A percentile compares a stretch with the other conserved stretches of the same genome.
Conservation (phyloP, 2,888 invertebrate genomes). For the Tetranychus truncatus region DNA sequence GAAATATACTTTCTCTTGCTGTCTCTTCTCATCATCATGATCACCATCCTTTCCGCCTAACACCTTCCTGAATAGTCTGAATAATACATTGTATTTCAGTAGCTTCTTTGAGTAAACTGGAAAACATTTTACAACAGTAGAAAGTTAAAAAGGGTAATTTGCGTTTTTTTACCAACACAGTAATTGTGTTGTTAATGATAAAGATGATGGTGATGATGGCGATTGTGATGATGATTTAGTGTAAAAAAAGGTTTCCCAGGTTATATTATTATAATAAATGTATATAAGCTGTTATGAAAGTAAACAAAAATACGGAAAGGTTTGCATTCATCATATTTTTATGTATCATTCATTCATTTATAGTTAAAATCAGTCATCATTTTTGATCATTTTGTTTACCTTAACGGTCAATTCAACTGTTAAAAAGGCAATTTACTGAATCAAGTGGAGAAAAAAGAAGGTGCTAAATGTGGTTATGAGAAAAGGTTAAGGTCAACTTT, state of each 20-base stretch:
- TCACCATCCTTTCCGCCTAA: neutral
- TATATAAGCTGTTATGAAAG: neutral
- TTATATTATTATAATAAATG: neutral
- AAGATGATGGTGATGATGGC: neutral
- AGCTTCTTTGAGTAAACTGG: neutral
- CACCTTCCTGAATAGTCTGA: neutral
- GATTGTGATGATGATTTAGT: neutral
- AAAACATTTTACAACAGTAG: neutral
- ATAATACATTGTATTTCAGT: neutral
- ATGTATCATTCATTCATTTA: no score
- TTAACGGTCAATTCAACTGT: neutral
- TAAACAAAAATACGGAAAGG: neutral
- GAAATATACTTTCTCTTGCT: neutral
- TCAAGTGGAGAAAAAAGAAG: neutral
- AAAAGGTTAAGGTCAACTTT: slow-evolving; percentile 1
- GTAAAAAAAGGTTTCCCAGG: neutral
- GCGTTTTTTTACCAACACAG: no score
- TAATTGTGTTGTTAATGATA: no score
- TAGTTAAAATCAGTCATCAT: neutral
- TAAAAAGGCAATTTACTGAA: neutral
- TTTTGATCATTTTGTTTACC: neutral
- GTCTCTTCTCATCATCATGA: neutral
- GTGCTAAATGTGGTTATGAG: neutral
- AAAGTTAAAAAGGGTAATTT: neutral
- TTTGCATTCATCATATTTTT: no score